These are phyloP conservation scores for Hymenopus coronatus DNA, from an alignment of 2,888 invertebrate species.

Conservation along the genomic window DNA sequence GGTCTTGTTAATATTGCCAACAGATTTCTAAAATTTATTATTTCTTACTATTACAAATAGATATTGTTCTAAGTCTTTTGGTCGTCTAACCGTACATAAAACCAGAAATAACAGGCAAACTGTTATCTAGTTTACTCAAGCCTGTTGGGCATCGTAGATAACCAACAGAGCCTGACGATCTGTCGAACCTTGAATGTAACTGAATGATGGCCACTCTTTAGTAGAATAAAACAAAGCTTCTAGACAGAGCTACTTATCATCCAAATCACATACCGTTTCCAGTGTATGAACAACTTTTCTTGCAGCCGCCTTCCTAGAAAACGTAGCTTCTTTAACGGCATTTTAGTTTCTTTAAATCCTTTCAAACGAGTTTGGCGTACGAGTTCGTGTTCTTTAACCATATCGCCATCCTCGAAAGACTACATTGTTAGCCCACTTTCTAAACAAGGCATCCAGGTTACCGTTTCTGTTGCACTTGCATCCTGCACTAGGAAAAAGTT, in stretches of 20 bases:
- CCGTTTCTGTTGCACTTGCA: background rate
- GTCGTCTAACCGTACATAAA: no score
- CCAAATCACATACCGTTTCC: background rate
- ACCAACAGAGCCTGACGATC: background rate
- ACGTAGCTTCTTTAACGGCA: background rate
- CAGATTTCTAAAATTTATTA: no score
- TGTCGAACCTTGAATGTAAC: background rate
- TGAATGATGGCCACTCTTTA: background rate
- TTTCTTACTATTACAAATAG: no score
- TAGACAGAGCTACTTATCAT: background rate
- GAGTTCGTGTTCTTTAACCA: background rate
- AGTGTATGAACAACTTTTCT: background rate
- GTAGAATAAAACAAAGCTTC: background rate
- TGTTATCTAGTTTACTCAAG: no score
- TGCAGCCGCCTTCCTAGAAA: background rate
- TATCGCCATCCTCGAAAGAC: background rate
- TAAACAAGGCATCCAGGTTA: background rate
- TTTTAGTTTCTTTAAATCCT: background rate
- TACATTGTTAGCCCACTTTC: background rate
- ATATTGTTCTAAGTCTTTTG: no score
- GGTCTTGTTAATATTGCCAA: no score
- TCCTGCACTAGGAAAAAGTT: no score
- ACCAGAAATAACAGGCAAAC: no score
- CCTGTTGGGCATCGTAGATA: no score
- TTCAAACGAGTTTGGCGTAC: background rate